Conservation (phyloP, 2,888 invertebrate species). For the Oscheius sp. region DNA sequence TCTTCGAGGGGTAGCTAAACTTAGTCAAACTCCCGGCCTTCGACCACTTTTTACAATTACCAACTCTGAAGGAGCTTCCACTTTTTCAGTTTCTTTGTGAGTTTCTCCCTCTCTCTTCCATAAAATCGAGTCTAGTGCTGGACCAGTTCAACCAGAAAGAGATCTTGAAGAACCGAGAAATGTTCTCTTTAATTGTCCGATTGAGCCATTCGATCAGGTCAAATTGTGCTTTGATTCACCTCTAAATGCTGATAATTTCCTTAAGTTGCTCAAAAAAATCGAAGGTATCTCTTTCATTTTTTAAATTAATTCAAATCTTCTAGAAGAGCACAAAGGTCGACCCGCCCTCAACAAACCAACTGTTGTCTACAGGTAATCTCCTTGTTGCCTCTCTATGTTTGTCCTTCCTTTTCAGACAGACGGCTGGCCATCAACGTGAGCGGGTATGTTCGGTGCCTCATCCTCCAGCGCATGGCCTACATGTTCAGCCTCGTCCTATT, state of each 20-base stretch:
- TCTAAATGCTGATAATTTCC: slow-evolving; percentile 1
- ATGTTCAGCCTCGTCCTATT: not conserved
- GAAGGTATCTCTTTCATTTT: slow-evolving; percentile 2
- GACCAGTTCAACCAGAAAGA: not conserved
- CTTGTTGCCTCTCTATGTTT: not conserved
- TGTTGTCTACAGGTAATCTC: slow-evolving; percentile 5
- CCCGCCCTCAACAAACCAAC: not conserved
- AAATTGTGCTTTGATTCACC: slow-evolving; percentile 6
- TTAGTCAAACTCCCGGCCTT: not conserved
- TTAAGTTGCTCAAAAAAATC: not conserved
- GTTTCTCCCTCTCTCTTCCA: not conserved
- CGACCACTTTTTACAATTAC: not conserved
- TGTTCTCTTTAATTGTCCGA: slow-evolving; percentile 5
- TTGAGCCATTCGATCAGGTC: not conserved
- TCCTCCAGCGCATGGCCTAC: not conserved
- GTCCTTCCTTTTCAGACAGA: slow-evolving; percentile 4
- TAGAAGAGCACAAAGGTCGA: not conserved
- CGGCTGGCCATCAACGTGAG: not conserved
- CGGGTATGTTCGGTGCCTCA: not conserved
- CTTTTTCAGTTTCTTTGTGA: slow-evolving; percentile 2
- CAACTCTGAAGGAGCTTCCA: not conserved
- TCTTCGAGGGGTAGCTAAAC: not conserved
- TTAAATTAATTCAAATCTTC: not conserved
- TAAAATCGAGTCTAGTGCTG: not conserved
- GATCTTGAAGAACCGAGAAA: not conserved